Evolutionary conservation across 2,888 invertebrate species (phyloP).

Genomic region (Druceiella hillmani): DNA sequence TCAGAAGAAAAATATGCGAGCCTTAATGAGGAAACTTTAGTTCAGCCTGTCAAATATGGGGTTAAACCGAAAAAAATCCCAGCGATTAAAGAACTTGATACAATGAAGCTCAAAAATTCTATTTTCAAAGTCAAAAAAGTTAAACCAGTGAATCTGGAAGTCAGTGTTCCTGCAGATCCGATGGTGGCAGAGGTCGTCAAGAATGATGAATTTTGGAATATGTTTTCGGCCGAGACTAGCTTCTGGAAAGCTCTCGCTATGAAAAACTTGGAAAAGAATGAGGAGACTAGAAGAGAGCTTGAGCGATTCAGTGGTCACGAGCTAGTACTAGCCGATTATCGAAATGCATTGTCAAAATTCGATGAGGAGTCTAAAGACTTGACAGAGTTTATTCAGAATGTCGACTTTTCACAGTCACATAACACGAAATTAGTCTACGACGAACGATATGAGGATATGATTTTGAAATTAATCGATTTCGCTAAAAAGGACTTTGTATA

Average conservation of each 20-base stretch:
- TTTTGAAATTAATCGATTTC: slow-evolving; percentile 42
- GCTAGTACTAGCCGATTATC: slow-evolving; percentile 38
- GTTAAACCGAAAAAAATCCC: too few species aligned
- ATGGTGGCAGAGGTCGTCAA: slow-evolving; percentile 8
- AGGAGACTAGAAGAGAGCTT: slow-evolving; percentile 41
- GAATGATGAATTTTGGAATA: slow-evolving; percentile 35
- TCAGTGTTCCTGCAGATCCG: slow-evolving; percentile 30
- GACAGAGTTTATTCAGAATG: slow-evolving; percentile 42
- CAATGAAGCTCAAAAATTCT: slow-evolving; percentile 33
- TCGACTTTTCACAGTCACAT: slow-evolving; percentile 38
- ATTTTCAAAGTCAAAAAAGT: slow-evolving; percentile 41
- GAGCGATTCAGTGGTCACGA: slow-evolving; percentile 46
- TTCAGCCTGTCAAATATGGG: too few species aligned
- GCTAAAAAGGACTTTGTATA: slow-evolving; percentile 46
- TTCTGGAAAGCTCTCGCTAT: slow-evolving; percentile 48
- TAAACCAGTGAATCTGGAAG: slow-evolving; percentile 33
- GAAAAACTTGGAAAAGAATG: slow-evolving; percentile 45
- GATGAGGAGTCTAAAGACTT: slow-evolving; percentile 39
- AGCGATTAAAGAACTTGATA: too few species aligned
- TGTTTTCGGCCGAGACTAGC: slow-evolving; percentile 46
- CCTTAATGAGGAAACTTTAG: too few species aligned
- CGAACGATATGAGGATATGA: slow-evolving; percentile 46
- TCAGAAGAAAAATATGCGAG: too few species aligned
- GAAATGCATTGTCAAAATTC: slow-evolving; percentile 35
- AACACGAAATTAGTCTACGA: slow-evolving; percentile 42